Evolutionary conservation across 2,113 vertebrate genomes (phyloP), one percentile per base, ranked within the genome.

Genomic region (Rhabdornis inornatus): DNA sequence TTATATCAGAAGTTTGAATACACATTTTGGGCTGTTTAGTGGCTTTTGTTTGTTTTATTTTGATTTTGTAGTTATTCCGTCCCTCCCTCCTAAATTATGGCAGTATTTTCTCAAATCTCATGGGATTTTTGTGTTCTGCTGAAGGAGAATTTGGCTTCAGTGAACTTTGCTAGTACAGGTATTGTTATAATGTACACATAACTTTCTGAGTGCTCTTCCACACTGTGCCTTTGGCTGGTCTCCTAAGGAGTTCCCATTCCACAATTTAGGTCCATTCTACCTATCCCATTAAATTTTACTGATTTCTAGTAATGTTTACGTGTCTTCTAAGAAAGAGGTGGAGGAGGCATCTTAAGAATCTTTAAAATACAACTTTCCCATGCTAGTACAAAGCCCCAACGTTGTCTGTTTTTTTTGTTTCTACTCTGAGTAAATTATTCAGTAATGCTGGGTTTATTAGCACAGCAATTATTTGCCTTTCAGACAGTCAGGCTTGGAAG

Each of bases 21-120:
- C 5, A 33, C 1, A 2, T 15, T 81, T 78, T 25, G 7, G 3
- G 6, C 16, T 47, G 2, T 47, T 39, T 22, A 19, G 2, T 45
- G 33, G 15, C 7, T 60, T 53, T 31, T n/a, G 8, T 59, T 12
- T 2, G 9, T 24, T 79, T 57, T 15, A 11, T 4, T 89, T 45
- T 30, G 4, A 30, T 76, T 33, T 8, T 12, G 31, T n/a, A 33
- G 14, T 4, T 45, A 7, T 16, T 21, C 7, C 0, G 0, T 8
- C 6, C 17, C 8, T 39, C 8, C 3, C 2, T 30, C 7, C 3
- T 18, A 9, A n/a, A 70, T 21, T 15, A 31, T 35, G 7, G 8
- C 7, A 42, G 9, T 4, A 17, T 90, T 87, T 94, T 84, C 16
- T 75, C 13, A 47, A 47, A 15, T 87, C 21, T 74, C 11, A 25